These are phyloP conservation scores for Corythucha ciliata DNA, from an alignment of 2,888 invertebrate genomes.

Conservation along the genomic window DNA sequence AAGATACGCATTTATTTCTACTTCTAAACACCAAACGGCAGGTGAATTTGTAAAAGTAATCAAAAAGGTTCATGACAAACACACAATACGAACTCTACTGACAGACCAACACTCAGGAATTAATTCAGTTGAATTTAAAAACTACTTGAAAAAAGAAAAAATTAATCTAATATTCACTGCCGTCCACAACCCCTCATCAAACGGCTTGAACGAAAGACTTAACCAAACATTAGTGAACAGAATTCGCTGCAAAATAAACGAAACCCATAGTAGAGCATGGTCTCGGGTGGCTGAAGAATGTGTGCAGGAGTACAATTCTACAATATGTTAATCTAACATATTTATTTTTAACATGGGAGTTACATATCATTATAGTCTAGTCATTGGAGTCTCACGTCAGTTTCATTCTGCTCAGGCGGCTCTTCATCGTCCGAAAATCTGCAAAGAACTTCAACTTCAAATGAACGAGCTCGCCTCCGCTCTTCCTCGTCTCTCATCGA, in stretches of 20 bases:
- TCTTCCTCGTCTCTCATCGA: too few species aligned
- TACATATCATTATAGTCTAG: too few species aligned
- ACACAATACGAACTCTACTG: constrained; percentile 28
- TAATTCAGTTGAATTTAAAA: constrained; percentile 35
- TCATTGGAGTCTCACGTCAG: too few species aligned
- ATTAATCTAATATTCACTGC: constrained; percentile 31
- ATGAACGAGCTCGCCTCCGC: too few species aligned
- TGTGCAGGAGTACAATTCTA: constrained; percentile 29
- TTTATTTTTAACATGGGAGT: too few species aligned
- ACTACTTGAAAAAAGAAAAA: constrained; percentile 31
- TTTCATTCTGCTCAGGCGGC: too few species aligned
- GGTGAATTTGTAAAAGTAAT: constrained; percentile 34
- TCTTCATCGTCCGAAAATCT: too few species aligned
- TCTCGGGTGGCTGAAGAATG: constrained; percentile 31
- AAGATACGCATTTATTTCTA: constrained; percentile 34
- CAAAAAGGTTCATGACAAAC: constrained; percentile 18
- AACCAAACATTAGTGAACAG: constrained; percentile 33
- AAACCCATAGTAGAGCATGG: constrained; percentile 28
- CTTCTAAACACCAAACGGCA: constrained; percentile 35
- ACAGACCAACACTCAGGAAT: constrained; percentile 36
- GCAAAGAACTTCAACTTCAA: too few species aligned
- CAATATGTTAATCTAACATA: too few species aligned
- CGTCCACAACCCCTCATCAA: constrained; percentile 32
- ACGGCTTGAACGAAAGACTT: constrained; percentile 32
- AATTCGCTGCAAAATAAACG: constrained; percentile 32